A percentile compares a stretch with the other conserved stretches of the same genome.
Evolutionary conservation across 2,888 invertebrate species (phyloP).

Genomic region (Sesia bembeciformis): DNA sequence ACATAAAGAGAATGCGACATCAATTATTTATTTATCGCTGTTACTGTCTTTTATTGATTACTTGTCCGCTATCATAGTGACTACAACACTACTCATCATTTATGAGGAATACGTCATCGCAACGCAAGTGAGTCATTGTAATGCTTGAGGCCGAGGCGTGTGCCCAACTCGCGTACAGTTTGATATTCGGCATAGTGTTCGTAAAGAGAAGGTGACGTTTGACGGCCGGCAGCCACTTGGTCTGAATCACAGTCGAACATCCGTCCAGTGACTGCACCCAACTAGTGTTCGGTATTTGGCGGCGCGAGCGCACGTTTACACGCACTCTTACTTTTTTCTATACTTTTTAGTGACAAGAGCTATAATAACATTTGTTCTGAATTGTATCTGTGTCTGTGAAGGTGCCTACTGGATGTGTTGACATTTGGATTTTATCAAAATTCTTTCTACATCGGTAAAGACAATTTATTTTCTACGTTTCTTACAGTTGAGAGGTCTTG

Average conservation of each 20-base stretch:
- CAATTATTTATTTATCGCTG: no score
- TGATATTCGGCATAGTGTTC: slow-evolving; percentile 19
- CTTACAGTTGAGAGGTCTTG: no score
- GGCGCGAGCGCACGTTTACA: slow-evolving; percentile 55
- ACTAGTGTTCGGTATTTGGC: slow-evolving; percentile 29
- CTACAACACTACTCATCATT: background rate
- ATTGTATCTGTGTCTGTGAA: no score
- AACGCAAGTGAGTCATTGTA: slow-evolving; percentile 31
- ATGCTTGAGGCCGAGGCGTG: slow-evolving; percentile 2
- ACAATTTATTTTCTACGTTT: no score
- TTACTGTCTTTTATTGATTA: background rate
- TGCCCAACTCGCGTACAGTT: slow-evolving; percentile 10
- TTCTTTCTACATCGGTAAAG: no score
- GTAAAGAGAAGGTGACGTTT: slow-evolving; percentile 36
- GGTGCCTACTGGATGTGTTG: no score
- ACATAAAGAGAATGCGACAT: no score
- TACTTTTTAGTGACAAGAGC: no score
- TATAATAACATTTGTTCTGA: no score
- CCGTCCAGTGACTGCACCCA: slow-evolving; percentile 36
- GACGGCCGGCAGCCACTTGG: slow-evolving; percentile 36
- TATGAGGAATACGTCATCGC: slow-evolving; percentile 23
- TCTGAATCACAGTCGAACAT: slow-evolving; percentile 51
- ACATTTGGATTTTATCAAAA: no score
- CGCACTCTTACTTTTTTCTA: slow-evolving; percentile 40
- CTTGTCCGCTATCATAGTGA: background rate